phyloP scores from a whole-genome alignment of 2,113 vertebrate species.

The Calyptommatus sinebrachiatus region DNA sequence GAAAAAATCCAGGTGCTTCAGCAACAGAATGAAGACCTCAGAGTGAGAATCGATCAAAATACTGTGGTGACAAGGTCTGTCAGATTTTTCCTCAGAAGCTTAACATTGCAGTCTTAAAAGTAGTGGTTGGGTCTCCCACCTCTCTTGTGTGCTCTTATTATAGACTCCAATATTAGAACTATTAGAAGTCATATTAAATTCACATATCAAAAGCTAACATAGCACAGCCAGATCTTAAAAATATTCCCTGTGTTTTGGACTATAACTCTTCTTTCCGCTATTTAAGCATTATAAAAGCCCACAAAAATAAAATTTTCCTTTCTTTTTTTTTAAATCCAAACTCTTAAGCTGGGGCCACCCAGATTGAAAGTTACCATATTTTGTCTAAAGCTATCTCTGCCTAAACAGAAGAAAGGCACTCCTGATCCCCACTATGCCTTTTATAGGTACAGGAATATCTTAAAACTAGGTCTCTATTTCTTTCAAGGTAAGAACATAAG shows the following conservation, averaged over 20 bases:
- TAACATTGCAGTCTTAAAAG: not conserved
- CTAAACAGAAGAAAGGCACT: too few relatives aligned
- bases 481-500: too few relatives aligned
- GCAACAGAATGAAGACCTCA: constrained; percentile 95
- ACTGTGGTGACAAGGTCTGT: constrained; percentile 86
- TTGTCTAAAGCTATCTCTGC: too few relatives aligned
- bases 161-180: not conserved
- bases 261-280: not conserved
- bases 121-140: not conserved
- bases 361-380: too few relatives aligned
- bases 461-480: too few relatives aligned
- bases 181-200: not conserved
- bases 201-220: not conserved
- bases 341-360: not conserved
- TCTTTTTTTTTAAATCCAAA: too few relatives aligned
- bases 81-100: constrained; percentile 24
- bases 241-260: too few relatives aligned
- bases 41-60: constrained; percentile 90
- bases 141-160: not conserved
- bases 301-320: too few relatives aligned
- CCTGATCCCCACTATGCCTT: too few relatives aligned
- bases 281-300: too few relatives aligned
- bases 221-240: not conserved
- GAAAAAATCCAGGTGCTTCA: constrained; percentile 91
- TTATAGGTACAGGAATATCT: too few relatives aligned